Evolutionary conservation across 2,113 vertebrate genomes (phyloP), one percentile per base, ranked within the genome.

Genomic region (Archocentrus centrarchus): DNA sequence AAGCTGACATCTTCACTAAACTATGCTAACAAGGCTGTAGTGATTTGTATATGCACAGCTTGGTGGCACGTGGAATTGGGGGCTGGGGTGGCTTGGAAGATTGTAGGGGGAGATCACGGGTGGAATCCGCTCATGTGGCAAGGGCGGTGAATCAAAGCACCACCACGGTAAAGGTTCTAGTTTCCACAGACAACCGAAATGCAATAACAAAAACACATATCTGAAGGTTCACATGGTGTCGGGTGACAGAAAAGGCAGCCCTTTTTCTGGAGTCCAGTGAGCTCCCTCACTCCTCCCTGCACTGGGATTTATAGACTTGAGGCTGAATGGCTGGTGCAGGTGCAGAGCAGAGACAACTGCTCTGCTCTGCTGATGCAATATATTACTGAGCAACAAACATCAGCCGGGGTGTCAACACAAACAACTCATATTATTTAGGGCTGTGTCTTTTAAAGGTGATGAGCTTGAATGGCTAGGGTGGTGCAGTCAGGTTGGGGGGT

Each of bases 1-100:
- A 96, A 95, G 91, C 93, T 95, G 95, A 95, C 94, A 95, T 95
- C 95, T 95, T 95, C 94, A 95, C 95, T 96, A 95, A 95, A 95
- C 94, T 95, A 96, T 96, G 94, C 95, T 96, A 96, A 96, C 94
- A 96, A 95, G 93, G 93, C 93, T 57, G 75, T 61, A 22, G 93
- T 95, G 95, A 95, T 95, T 95, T 95, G 95, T 95, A 95, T 95
- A 94, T 93, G 93, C 92, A 93, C 91, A 81, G 92, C 84, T 88
- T 44, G 80, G 70, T 86, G 93, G 93, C 89, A 92, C 83, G 85
- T 84, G 88, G 73, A n/a, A 44, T 9, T 75, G 84, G 66, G 79
- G 79, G 76, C 57, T 35, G 55, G 30, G 59, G 57, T 30, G 53
- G 41, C 17, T 35, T 1, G 11, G 62, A 53, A 57, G 62, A 59